Evolutionary conservation across 1,140 invertebrate genomes (phyloP).

Genomic region (Neodiprion fabricii): DNA sequence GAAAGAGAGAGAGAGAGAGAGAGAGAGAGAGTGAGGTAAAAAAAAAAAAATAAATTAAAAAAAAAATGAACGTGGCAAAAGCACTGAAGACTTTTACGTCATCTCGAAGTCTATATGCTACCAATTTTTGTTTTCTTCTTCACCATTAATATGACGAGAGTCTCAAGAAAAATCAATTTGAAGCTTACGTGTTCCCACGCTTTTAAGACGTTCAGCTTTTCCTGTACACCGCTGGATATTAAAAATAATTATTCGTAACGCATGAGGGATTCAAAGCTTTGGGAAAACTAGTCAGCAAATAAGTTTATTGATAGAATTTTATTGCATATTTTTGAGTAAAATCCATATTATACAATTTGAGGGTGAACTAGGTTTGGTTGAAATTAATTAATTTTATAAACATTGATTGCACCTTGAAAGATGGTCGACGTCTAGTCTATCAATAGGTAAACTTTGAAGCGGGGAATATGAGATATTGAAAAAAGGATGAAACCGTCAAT

Average conservation of each 20-base stretch:
- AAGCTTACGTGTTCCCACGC: no score
- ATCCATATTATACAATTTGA: background rate
- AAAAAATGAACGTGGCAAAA: background rate
- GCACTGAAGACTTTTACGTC: no score
- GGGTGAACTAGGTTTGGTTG: background rate
- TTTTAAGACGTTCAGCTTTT: background rate
- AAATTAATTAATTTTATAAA: no score
- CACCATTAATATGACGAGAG: no score
- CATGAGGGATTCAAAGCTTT: background rate
- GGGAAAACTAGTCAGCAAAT: background rate
- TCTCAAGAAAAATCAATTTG: background rate
- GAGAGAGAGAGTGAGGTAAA: no score
- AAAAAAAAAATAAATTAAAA: background rate
- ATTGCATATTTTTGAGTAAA: background rate
- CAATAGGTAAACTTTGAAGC: no score
- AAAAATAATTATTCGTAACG: background rate
- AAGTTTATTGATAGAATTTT: background rate
- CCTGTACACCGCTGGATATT: background rate
- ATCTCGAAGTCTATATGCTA: background rate
- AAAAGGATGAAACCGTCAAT: no score
- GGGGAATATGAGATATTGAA: no score
- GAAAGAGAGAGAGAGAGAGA: background rate
- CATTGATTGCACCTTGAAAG: no score
- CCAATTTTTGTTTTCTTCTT: background rate
- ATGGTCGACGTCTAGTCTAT: no score